These are phyloP conservation scores for Bombus terrestris DNA, from an alignment of 1,140 invertebrate genomes.

Conservation along the genomic window DNA sequence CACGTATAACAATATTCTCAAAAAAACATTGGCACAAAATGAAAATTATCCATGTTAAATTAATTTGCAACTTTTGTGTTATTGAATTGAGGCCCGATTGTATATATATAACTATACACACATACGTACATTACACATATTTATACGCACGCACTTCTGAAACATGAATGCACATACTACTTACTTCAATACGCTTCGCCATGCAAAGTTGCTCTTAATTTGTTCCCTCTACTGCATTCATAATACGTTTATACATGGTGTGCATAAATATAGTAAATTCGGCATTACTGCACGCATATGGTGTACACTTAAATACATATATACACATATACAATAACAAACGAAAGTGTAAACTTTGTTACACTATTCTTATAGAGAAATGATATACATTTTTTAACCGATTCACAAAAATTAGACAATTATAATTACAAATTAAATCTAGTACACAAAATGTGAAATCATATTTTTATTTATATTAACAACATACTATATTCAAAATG, in stretches of 20 bases:
- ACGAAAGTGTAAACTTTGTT: background rate
- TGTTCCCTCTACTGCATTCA: slow-evolving; percentile 34
- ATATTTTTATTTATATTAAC: too few species aligned
- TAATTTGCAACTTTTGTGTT: slow-evolving; percentile 30
- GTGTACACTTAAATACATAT: slow-evolving; percentile 67
- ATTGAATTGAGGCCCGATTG: slow-evolving; percentile 44
- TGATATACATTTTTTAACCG: background rate
- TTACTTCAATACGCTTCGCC: slow-evolving; percentile 22
- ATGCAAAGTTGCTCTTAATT: slow-evolving; percentile 16
- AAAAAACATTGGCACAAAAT: slow-evolving; percentile 30
- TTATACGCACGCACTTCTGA: slow-evolving; percentile 18
- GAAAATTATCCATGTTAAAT: slow-evolving; percentile 26
- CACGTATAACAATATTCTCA: slow-evolving; percentile 2
- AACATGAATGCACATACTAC: slow-evolving; percentile 33
- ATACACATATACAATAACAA: slow-evolving; percentile 64
- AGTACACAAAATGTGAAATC: too few species aligned
- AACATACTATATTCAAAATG: too few species aligned
- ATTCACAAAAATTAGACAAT: too few species aligned
- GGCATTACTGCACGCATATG: slow-evolving; percentile 49
- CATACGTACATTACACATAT: slow-evolving; percentile 16
- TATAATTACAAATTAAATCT: too few species aligned
- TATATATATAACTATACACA: slow-evolving; percentile 22
- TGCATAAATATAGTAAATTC: slow-evolving; percentile 40
- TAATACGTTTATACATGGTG: slow-evolving; percentile 27
- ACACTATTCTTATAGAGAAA: too few species aligned